These are phyloP conservation scores for Caenorhabditis tropicalis DNA, from an alignment of 1,140 invertebrate species.

Conservation along the genomic window DNA sequence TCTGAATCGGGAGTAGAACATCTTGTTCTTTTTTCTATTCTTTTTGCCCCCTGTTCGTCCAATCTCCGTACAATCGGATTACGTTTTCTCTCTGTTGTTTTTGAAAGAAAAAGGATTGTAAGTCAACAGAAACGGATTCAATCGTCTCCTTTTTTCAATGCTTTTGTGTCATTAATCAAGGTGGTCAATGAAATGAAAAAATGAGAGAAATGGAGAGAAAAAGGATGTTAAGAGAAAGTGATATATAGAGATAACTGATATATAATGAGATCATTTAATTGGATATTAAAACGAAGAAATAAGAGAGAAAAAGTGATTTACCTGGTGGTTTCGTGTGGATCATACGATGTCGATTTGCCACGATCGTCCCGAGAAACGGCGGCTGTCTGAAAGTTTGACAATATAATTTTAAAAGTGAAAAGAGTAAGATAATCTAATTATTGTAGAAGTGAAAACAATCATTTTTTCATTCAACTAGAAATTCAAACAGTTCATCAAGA, in stretches of 20 bases:
- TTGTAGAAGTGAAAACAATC: no score
- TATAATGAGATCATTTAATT: not conserved
- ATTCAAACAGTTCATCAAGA: no score
- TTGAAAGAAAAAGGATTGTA: not conserved
- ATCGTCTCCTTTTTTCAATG: not conserved
- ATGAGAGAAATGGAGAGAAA: not conserved
- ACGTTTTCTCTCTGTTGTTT: constrained; percentile 12
- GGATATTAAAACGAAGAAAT: not conserved
- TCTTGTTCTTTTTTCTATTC: not conserved
- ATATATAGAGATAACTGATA: constrained; percentile 25
- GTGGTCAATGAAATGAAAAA: not conserved
- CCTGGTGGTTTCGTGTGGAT: constrained; percentile 4
- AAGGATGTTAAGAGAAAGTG: constrained; percentile 11
- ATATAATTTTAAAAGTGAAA: not conserved
- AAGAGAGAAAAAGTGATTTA: not conserved
- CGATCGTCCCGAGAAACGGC: constrained; percentile 43
- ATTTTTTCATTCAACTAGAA: no score
- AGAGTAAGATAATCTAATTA: no score
- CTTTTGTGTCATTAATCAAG: constrained; percentile 22
- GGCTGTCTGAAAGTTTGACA: constrained; percentile 40
- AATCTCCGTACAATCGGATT: constrained; percentile 33
- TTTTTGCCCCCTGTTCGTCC: not conserved
- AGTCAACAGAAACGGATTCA: not conserved
- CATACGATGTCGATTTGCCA: constrained; percentile 28
- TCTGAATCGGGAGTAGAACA: not conserved